Conservation (phyloP, 2,113 vertebrate genomes). For the Lathamus discolor region DNA sequence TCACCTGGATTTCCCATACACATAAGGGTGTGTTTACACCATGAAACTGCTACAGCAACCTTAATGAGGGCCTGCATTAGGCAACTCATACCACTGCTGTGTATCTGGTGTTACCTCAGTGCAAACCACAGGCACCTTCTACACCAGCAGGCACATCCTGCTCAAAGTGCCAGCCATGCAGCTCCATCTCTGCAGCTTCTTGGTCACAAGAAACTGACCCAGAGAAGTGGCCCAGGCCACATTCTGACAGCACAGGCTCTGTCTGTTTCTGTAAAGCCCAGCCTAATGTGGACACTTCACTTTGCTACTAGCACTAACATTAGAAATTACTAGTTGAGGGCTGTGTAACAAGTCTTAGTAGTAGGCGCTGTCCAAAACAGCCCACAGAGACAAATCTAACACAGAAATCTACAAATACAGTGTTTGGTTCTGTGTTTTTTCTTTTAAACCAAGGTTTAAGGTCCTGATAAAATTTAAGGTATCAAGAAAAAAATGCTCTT, state of each 20-base stretch:
- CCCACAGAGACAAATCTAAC: neutral
- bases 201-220: neutral
- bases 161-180: rapidly evolving
- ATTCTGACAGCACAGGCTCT: neutral
- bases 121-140: rapidly evolving
- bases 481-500: neutral
- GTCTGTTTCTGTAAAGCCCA: rapidly evolving
- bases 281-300: neutral
- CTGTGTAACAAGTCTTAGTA: neutral
- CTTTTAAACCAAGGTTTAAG: neutral
- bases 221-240: neutral
- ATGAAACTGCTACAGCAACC: neutral
- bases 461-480: neutral
- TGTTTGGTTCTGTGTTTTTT: neutral
- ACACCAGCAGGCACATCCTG: rapidly evolving
- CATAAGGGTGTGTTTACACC: neutral
- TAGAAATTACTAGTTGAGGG: neutral
- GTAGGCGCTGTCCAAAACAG: neutral
- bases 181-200: neutral
- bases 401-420: neutral
- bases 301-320: neutral
- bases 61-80: rapidly evolving
- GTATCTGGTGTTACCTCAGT: neutral
- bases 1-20: neutral
- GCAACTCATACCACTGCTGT: neutral